These are phyloP conservation scores for Adoxophyes honmai DNA, from an alignment of 1,140 invertebrate genomes.

Conservation along the genomic window DNA sequence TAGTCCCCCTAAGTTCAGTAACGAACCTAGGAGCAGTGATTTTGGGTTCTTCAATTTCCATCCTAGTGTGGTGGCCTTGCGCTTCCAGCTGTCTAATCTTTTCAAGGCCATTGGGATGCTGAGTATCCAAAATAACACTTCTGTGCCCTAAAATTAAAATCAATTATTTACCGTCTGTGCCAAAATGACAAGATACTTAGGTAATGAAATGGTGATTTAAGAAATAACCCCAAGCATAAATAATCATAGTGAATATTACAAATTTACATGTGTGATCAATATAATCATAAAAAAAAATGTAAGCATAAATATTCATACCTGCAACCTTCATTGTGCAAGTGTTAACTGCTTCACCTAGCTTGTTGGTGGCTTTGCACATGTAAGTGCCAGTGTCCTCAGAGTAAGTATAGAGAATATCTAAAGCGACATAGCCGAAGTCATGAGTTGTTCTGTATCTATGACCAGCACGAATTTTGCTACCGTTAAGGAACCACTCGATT, in stretches of 20 bases:
- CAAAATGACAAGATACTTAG: conserved; percentile 16
- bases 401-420: conserved; percentile 96
- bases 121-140: conserved; percentile 92
- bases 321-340: conserved; percentile 91
- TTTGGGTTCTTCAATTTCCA: conserved; percentile 89
- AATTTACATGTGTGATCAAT: not conserved
- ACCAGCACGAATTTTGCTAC: conserved; percentile 86
- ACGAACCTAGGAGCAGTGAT: conserved; percentile 88
- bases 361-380: conserved; percentile 95
- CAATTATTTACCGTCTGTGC: too few relatives aligned
- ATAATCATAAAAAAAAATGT: conserved; percentile 1
- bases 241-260: too few relatives aligned
- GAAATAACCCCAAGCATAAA: too few relatives aligned
- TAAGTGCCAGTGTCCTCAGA: conserved; percentile 96
- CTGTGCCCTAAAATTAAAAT: conserved; percentile 80
- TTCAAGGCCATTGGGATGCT: conserved; percentile 94
- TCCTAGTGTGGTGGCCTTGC: conserved; percentile 85
- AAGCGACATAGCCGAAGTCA: conserved; percentile 96
- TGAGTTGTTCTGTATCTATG: conserved; percentile 94
- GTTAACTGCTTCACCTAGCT: conserved; percentile 94
- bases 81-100: conserved; percentile 94
- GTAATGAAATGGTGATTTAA: conserved; percentile 4
- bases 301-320: conserved; percentile 72
- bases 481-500: conserved; percentile 97
- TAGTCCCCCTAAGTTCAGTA: conserved; percentile 89